Percentiles rank a stretch among this genome's conserved stretches.
phyloP scores from a whole-genome alignment of 2,113 vertebrate species.

The Psephotus haematonotus region DNA sequence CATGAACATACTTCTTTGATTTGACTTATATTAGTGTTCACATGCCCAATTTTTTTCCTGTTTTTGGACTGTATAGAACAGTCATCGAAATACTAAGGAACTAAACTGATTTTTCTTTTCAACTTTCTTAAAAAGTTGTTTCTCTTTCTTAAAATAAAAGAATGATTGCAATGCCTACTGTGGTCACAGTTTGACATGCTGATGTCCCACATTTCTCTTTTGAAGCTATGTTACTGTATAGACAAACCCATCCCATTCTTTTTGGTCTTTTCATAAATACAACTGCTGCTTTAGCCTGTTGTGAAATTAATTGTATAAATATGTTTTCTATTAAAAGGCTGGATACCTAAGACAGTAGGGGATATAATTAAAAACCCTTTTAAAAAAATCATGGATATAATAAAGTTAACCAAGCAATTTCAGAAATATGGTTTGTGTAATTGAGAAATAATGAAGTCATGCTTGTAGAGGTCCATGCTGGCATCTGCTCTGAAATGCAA shows the following conservation, averaged over 20 bases:
- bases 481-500: conserved; percentile 52
- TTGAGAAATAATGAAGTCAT: conserved; percentile 64
- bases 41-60: not conserved
- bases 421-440: conserved; percentile 44
- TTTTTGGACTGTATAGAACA: not conserved
- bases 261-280: conserved; percentile 16
- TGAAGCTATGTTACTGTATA: conserved; percentile 39
- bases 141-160: conserved; percentile 31
- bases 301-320: conserved; percentile 67
- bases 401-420: conserved; percentile 61
- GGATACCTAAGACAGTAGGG: conserved; percentile 35
- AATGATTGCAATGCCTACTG: not conserved
- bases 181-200: conserved; percentile 25
- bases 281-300: conserved; percentile 37
- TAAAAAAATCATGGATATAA: conserved; percentile 31
- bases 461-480: conserved; percentile 40
- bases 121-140: not conserved
- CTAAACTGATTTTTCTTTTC: not conserved
- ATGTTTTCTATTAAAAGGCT: conserved; percentile 38
- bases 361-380: conserved; percentile 57
- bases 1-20: not conserved
- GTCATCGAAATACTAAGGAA: not conserved
- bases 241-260: not conserved
- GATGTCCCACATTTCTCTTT: conserved; percentile 31
- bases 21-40: not conserved